Conservation (phyloP, 2,888 invertebrate species). For the Tenthredo livida region DNA sequence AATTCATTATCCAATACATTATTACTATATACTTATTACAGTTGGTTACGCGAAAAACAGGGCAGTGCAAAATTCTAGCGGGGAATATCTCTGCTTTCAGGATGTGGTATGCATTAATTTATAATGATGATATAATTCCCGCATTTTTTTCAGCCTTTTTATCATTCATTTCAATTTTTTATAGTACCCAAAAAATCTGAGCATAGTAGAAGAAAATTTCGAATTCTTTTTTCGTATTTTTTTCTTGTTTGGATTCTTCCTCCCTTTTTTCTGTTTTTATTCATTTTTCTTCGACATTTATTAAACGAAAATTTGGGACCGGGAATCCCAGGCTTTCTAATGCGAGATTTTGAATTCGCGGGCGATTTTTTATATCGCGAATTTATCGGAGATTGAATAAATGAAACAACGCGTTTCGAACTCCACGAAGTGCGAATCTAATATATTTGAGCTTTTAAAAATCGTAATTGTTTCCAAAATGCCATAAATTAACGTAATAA, state of each 20-base stretch:
- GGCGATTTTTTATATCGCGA: background rate
- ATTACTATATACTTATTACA: conserved; percentile 62
- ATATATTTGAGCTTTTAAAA: background rate
- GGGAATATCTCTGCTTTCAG: conserved; percentile 88
- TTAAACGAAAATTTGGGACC: background rate
- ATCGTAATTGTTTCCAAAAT: background rate
- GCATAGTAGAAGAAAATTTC: background rate
- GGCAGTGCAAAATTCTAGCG: conserved; percentile 83
- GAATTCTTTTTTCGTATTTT: background rate
- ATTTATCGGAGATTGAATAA: background rate
- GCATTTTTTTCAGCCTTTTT: background rate
- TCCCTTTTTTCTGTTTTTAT: no score
- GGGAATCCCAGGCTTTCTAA: background rate
- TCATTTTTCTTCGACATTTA: background rate
- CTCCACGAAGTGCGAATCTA: background rate
- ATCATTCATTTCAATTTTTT: conserved; percentile 48
- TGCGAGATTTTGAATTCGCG: background rate
- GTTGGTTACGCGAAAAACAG: conserved; percentile 89
- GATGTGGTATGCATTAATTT: conserved; percentile 82
- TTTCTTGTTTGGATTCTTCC: background rate
- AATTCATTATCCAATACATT: background rate
- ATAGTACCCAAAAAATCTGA: background rate
- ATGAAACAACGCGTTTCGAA: no score
- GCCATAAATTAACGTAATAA: background rate
- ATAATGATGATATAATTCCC: no score